Conservation (phyloP, 2,888 invertebrate species). For the Mantis religiosa region DNA sequence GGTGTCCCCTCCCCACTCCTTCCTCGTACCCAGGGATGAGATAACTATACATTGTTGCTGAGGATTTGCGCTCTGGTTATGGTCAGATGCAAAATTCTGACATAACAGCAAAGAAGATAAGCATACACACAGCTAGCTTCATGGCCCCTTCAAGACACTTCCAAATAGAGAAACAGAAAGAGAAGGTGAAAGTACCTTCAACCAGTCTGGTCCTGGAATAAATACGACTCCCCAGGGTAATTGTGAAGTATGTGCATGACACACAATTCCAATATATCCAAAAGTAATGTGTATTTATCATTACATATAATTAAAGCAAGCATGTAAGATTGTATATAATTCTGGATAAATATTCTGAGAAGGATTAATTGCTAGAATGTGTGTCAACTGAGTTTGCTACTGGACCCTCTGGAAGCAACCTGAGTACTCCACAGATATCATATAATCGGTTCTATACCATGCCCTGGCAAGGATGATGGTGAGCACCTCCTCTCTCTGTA, state of each 20-base stretch:
- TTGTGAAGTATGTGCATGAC: slow-evolving; percentile 3
- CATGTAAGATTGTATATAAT: not conserved
- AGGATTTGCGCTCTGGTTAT: slow-evolving; percentile 33
- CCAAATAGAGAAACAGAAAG: not conserved
- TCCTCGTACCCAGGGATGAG: slow-evolving; percentile 28
- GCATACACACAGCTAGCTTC: slow-evolving; percentile 13
- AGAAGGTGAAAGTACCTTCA: slow-evolving; percentile 9
- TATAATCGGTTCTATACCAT: slow-evolving; percentile 7
- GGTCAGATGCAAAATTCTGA: slow-evolving; percentile 25
- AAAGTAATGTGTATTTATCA: not conserved
- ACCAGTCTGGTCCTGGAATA: slow-evolving; percentile 18
- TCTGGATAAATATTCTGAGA: not conserved
- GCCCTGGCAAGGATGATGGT: not conserved
- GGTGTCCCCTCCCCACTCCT: slow-evolving; percentile 18
- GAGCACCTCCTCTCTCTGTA: not conserved
- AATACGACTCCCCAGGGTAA: not conserved
- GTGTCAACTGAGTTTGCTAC: not conserved
- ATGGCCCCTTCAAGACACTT: slow-evolving; percentile 16
- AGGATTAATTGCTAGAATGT: not conserved
- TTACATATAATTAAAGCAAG: not conserved
- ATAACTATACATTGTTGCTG: slow-evolving; percentile 32
- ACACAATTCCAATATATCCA: not conserved
- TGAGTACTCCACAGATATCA: slow-evolving; percentile 10
- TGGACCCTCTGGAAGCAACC: not conserved
- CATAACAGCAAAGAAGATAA: not conserved